These are phyloP conservation scores for Drosophila kanapiae DNA, from an alignment of 1,140 invertebrate genomes.

Conservation along the genomic window DNA sequence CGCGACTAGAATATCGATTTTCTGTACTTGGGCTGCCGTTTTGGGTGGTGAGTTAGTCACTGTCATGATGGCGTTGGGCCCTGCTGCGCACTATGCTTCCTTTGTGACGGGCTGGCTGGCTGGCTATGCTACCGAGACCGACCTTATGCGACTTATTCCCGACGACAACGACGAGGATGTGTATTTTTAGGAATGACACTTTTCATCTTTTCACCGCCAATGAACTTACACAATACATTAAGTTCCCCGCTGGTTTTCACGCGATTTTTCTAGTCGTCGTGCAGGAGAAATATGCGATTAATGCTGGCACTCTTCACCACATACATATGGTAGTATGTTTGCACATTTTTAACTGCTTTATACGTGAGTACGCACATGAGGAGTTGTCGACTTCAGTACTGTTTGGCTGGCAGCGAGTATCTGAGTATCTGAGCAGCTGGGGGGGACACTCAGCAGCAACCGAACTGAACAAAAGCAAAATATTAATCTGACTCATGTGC, in stretches of 20 bases:
- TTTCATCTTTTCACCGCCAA: conserved; percentile 45
- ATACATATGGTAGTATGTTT: conserved; percentile 38
- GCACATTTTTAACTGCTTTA: conserved; percentile 49
- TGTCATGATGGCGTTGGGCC: conserved; percentile 27
- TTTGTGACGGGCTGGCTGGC: conserved; percentile 6
- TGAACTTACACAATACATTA: conserved; percentile 46
- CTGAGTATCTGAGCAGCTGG: conserved; percentile 14
- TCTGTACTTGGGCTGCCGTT: conserved; percentile 56
- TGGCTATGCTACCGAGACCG: conserved; percentile 13
- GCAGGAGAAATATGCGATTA: conserved; percentile 43
- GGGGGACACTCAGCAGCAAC: conserved; percentile 23
- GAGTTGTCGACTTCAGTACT: conserved; percentile 28
- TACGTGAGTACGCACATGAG: conserved; percentile 44
- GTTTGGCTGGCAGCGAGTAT: conserved; percentile 35
- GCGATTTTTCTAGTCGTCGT: conserved; percentile 48
- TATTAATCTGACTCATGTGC: conserved; percentile 48
- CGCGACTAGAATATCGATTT: conserved; percentile 65
- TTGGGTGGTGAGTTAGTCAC: conserved; percentile 53
- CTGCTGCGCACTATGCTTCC: conserved; percentile 43
- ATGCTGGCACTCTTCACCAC: conserved; percentile 45
- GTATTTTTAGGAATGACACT: conserved; percentile 50
- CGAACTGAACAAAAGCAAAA: conserved; percentile 46
- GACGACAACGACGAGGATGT: conserved; percentile 21
- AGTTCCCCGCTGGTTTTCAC: conserved; percentile 29
- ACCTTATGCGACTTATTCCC: conserved; percentile 30